Percentiles rank a stretch among this genome's conserved stretches.
Evolutionary conservation across 30 jellyfish, hydroid and myxozoan genomes (phyloP).

Genomic region (Aurelia aurita complex sp. Pacific): DNA sequence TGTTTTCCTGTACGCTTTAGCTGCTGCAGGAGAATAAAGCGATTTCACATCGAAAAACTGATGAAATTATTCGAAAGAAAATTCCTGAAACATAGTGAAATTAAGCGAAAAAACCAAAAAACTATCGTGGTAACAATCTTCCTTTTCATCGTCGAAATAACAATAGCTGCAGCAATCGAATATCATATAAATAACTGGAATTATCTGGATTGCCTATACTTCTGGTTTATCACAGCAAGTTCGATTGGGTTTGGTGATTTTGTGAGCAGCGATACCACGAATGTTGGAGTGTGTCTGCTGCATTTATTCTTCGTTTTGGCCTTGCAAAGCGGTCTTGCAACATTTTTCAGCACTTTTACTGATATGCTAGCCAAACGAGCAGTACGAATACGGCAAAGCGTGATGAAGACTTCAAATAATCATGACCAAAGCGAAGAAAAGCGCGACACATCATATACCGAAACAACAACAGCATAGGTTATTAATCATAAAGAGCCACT

Average conservation of each 20-base stretch:
- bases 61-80: neutral
- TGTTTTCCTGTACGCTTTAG: slow-evolving; percentile 25
- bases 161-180: slow-evolving; percentile 7
- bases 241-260: slow-evolving; percentile 54
- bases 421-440: too few species aligned
- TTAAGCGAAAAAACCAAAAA: slow-evolving; percentile 2
- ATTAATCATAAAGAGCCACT: too few species aligned
- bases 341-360: neutral
- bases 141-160: slow-evolving; percentile 5
- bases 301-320: slow-evolving; percentile 3
- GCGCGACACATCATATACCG: too few species aligned
- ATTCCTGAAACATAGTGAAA: slow-evolving; percentile 12
- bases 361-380: neutral
- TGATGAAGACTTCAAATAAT: too few species aligned
- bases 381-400: too few species aligned
- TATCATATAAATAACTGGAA: neutral
- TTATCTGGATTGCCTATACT: slow-evolving; percentile 22
- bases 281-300: neutral
- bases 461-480: too few species aligned
- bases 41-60: slow-evolving; percentile 28
- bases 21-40: slow-evolving; percentile 49
- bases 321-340: slow-evolving; percentile 22
- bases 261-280: neutral
- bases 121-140: slow-evolving; percentile 2
- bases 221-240: slow-evolving; percentile 46